Conservation (phyloP, 1,140 invertebrate species). For the Pectinophora gossypiella region DNA sequence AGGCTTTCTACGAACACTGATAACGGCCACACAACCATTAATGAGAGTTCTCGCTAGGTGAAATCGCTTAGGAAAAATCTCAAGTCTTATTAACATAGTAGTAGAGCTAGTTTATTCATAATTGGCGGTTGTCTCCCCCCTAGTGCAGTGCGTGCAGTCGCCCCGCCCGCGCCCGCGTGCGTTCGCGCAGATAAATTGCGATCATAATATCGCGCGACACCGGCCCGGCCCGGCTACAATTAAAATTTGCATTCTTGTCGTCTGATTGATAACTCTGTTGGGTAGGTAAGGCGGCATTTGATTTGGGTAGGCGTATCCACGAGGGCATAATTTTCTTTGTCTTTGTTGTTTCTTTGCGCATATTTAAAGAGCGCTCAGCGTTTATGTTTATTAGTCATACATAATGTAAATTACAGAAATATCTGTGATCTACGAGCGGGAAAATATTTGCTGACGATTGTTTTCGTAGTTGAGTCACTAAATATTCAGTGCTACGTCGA, state of each 20-base stretch:
- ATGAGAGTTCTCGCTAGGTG: conserved; percentile 59
- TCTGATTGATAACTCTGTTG: conserved; percentile 69
- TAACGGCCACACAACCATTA: conserved; percentile 65
- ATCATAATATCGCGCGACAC: conserved; percentile 56
- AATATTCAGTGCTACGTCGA: neutral
- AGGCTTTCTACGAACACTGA: conserved; percentile 52
- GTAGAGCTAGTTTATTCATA: conserved; percentile 70
- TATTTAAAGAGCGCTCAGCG: conserved; percentile 13
- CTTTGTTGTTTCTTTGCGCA: conserved; percentile 13
- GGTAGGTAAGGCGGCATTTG: conserved; percentile 43
- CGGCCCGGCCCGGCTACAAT: conserved; percentile 48
- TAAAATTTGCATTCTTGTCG: conserved; percentile 66
- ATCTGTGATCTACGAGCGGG: neutral
- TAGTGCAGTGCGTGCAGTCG: conserved; percentile 34
- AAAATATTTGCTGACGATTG: neutral
- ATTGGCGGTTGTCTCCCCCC: conserved; percentile 60
- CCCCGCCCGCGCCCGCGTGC: conserved; percentile 24
- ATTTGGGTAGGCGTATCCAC: conserved; percentile 33
- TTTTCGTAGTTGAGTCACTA: neutral
- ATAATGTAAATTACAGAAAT: neutral
- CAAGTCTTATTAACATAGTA: conserved; percentile 68
- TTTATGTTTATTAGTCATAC: conserved; percentile 13
- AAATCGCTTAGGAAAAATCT: conserved; percentile 71
- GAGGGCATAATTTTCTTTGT: neutral
- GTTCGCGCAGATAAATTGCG: conserved; percentile 48